A percentile compares a stretch with the other conserved stretches of the same genome.
Conservation (phyloP, 2,888 invertebrate species). For the Drosophila nigricruria region DNA sequence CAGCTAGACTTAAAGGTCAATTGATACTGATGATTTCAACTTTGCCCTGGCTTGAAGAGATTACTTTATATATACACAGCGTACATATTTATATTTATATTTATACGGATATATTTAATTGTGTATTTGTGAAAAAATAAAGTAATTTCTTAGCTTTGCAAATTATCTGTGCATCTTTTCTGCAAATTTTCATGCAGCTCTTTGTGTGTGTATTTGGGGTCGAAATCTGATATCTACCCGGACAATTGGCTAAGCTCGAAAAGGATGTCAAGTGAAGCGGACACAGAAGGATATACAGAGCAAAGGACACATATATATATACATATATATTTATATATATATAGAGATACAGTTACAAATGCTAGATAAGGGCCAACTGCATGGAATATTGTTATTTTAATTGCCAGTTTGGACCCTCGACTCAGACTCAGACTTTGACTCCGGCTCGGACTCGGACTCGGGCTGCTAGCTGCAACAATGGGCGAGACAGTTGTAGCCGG, state of each 20-base stretch:
- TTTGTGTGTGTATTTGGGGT: slow-evolving; percentile 15
- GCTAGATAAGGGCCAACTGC: slow-evolving; percentile 43
- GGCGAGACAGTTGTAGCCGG: slow-evolving; percentile 49
- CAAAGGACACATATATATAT: neutral
- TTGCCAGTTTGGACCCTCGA: slow-evolving; percentile 66
- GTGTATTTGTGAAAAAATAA: slow-evolving; percentile 2
- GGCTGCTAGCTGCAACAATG: slow-evolving; percentile 41
- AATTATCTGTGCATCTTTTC: slow-evolving; percentile 56
- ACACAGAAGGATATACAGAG: slow-evolving; percentile 4
- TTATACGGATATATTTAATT: slow-evolving; percentile 1
- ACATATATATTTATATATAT: neutral
- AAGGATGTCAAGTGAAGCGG: slow-evolving; percentile 42
- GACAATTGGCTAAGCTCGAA: slow-evolving; percentile 50
- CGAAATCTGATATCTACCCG: slow-evolving; percentile 25
- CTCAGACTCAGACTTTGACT: neutral
- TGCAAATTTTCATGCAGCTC: slow-evolving; percentile 37
- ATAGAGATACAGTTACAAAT: slow-evolving; percentile 21
- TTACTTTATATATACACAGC: neutral
- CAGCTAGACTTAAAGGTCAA: neutral
- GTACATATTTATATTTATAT: neutral
- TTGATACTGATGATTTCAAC: slow-evolving; percentile 19
- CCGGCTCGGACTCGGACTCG: slow-evolving; percentile 1
- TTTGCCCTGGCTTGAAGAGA: slow-evolving; percentile 16
- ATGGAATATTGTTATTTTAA: slow-evolving; percentile 80
- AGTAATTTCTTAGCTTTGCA: slow-evolving; percentile 18